Base-by-base conservation (phyloP, 2,797 vertebrate genomes). In the Melopsittacus undulatus region DNA sequence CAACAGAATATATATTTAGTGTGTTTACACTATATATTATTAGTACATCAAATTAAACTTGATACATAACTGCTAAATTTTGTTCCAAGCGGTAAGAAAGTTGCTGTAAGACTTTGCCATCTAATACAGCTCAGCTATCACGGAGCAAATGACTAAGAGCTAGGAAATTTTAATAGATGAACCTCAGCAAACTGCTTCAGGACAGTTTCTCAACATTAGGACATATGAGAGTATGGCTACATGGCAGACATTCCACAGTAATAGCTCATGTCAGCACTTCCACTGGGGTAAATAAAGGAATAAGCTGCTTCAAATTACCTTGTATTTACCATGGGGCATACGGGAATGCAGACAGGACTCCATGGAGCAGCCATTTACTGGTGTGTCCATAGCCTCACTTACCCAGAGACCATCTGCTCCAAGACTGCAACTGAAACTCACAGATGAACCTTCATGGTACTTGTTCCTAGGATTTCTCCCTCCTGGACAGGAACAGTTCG, bases 221-320 rank as follows among this genome's bases (percentile, higher is more conserved):
- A 83, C 72, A 89, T 72, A 68, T 49, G 62, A 95, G 51, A 91
- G 56, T 61, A 83, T 17, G 52, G 87, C 79, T 91, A 64, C 45
- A 23, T 57, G 69, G 82, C 56, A 85, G 64, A 69, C 79, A 91
- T 89, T 92, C 91, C 76, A 75, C 2, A 2, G 48, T 38, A 89
- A 92, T 14, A 86, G 76, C 52, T 91, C 13, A 0, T 61, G 54
- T 90, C 94, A 91, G 24, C 91, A 49, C 76, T 91, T 85, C 82
- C 67, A n/a, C 34, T 61, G 62, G 32, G 62, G 52, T 91, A 90
- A 94, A 94, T 45, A 94, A 87, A 95, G 79, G 76, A 62, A 85
- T 74, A 86, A 95, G 5, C 34, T 86, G 79, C 85, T 49, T 77
- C 85, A 83, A 45, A 74, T 74, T 85, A 81, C 82, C 73, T 61